These are phyloP conservation scores for Centropyge bicolor DNA, from an alignment of 2,797 vertebrate species.

Conservation along the genomic window DNA sequence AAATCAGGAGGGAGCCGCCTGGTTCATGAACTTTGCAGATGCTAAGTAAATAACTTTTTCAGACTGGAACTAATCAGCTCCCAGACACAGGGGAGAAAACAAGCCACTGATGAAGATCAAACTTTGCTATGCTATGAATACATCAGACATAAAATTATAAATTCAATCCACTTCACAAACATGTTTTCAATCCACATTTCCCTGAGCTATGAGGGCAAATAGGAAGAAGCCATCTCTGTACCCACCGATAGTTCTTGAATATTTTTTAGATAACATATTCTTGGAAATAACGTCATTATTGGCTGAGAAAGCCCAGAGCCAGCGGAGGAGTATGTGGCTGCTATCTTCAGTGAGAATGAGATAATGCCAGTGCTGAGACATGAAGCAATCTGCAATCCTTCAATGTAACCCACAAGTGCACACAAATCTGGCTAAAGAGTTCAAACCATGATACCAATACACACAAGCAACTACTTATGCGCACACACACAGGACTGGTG, in stretches of 20 bases:
- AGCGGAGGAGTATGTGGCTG: constrained; percentile 38
- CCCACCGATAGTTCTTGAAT: constrained; percentile 22
- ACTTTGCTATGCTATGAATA: not conserved
- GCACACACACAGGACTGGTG: not conserved
- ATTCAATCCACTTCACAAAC: not conserved
- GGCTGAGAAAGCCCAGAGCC: constrained; percentile 35
- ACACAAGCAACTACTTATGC: not conserved
- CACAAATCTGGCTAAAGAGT: not conserved
- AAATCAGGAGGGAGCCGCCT: constrained; percentile 8
- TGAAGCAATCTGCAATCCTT: constrained; percentile 7
- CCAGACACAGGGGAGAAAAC: not conserved
- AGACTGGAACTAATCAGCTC: constrained; percentile 1
- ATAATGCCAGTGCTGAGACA: constrained; percentile 5
- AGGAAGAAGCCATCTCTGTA: constrained; percentile 22
- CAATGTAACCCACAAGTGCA: not conserved
- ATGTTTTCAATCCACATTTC: not conserved
- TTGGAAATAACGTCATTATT: constrained; percentile 46
- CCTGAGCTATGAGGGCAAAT: not conserved
- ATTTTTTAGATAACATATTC: constrained; percentile 32
- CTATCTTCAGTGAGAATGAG: constrained; percentile 21
- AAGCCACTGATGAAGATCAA: not conserved
- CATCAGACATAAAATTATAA: not conserved
- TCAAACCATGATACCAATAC: not conserved
- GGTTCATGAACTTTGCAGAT: constrained; percentile 26
- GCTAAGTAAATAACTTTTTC: constrained; percentile 30